A percentile compares a stretch with the other conserved stretches of the same genome.
These are phyloP conservation scores for Nephrotoma flavescens DNA, from an alignment of 2,888 invertebrate genomes.

Conservation along the genomic window DNA sequence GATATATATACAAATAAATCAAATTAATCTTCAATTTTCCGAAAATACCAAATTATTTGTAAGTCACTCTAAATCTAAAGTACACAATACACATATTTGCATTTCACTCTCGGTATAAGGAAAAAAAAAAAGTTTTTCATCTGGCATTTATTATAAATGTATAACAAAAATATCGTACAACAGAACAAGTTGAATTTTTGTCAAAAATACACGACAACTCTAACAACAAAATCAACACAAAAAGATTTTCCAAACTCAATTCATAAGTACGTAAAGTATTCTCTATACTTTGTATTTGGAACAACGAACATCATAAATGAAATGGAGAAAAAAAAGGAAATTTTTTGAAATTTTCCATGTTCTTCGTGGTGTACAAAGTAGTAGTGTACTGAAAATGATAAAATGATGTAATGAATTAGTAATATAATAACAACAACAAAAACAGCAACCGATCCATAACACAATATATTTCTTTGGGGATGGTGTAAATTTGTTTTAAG, in stretches of 20 bases:
- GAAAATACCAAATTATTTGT: background rate
- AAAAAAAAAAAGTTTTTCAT: background rate
- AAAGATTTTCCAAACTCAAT: background rate
- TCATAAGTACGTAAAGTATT: background rate
- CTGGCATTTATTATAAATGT: background rate
- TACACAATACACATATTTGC: background rate
- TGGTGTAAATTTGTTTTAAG: background rate
- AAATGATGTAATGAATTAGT: background rate
- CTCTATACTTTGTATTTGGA: background rate
- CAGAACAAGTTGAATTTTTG: background rate
- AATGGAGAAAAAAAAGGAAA: background rate
- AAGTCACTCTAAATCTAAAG: background rate
- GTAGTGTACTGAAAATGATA: background rate
- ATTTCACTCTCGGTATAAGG: background rate
- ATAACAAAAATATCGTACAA: background rate
- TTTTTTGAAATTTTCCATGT: background rate
- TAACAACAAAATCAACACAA: background rate
- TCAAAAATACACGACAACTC: background rate
- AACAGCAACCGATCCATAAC: background rate
- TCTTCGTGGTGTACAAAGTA: background rate
- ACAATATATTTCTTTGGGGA: background rate
- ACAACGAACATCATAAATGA: background rate
- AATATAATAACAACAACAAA: background rate
- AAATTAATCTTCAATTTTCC: background rate
- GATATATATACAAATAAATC: too few relatives aligned